Percentiles rank a stretch among this genome's conserved stretches.
These are phyloP conservation scores for Myanophis thanlyinensis DNA, from an alignment of 2,113 vertebrate species.

Conservation along the genomic window DNA sequence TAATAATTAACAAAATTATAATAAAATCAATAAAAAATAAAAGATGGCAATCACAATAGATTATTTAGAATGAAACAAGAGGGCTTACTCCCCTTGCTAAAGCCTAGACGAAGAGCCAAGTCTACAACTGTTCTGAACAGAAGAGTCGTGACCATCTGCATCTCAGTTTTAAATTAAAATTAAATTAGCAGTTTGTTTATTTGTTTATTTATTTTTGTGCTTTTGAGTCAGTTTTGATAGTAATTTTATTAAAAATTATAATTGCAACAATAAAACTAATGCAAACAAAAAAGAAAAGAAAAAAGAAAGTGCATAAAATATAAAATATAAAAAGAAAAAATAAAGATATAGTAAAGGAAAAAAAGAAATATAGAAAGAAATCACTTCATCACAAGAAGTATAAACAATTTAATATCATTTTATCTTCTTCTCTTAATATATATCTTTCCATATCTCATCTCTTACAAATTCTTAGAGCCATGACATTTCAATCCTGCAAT, in stretches of 20 bases:
- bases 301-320: not conserved
- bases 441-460: not conserved
- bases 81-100: not conserved
- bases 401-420: not conserved
- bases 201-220: not conserved
- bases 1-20: not conserved
- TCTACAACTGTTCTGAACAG: not conserved
- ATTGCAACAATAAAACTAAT: not conserved
- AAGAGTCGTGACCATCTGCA: not conserved
- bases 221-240: not conserved
- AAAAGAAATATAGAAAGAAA: not conserved
- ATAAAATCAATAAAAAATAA: not conserved
- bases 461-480: not conserved
- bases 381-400: not conserved
- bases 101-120: not conserved
- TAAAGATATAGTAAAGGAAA: not conserved
- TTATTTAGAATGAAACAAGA: not conserved
- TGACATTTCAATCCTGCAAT: not conserved
- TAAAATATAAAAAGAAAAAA: not conserved
- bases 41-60: not conserved
- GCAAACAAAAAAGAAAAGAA: not conserved
- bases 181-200: not conserved
- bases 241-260: not conserved
- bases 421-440: not conserved
- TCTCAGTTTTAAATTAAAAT: not conserved